Conservation (phyloP, 2,113 vertebrate genomes). For the Siniperca knerii region DNA sequence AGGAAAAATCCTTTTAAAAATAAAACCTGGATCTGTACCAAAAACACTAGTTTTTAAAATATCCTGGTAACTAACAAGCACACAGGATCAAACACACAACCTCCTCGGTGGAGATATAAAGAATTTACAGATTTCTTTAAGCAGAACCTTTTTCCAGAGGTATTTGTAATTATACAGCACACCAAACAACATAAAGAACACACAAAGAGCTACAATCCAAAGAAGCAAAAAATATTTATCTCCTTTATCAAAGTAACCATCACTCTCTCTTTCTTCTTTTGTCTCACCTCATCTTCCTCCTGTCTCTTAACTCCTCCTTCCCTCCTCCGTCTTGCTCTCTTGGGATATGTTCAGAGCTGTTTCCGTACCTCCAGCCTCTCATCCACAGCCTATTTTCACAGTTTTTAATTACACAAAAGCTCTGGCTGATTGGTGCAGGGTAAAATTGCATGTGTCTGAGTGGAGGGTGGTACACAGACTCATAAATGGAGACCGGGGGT, state of each 20-base stretch:
- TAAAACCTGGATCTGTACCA: background rate
- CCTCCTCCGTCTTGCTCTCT: conserved; percentile 16
- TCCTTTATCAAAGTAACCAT: background rate
- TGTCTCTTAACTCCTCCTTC: background rate
- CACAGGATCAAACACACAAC: background rate
- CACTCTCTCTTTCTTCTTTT: background rate
- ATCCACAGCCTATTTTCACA: conserved; percentile 25
- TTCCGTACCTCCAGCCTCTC: conserved; percentile 30
- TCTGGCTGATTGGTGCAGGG: conserved; percentile 23
- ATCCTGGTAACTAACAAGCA: background rate
- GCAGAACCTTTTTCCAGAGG: background rate
- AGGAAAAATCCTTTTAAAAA: background rate
- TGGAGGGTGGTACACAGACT: background rate
- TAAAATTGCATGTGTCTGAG: background rate
- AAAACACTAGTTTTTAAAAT: background rate
- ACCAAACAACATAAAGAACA: background rate
- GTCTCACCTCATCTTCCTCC: conserved; percentile 23
- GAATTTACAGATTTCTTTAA: background rate
- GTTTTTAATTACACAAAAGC: conserved; percentile 61
- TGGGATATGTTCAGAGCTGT: conserved; percentile 18
- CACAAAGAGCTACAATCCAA: background rate
- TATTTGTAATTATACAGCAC: background rate
- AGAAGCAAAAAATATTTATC: background rate
- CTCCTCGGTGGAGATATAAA: background rate
- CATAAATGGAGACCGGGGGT: background rate